A percentile compares a stretch with the other conserved stretches of the same genome.
Evolutionary conservation across 2,113 vertebrate species (phyloP).

Genomic region (Turnix velox): DNA sequence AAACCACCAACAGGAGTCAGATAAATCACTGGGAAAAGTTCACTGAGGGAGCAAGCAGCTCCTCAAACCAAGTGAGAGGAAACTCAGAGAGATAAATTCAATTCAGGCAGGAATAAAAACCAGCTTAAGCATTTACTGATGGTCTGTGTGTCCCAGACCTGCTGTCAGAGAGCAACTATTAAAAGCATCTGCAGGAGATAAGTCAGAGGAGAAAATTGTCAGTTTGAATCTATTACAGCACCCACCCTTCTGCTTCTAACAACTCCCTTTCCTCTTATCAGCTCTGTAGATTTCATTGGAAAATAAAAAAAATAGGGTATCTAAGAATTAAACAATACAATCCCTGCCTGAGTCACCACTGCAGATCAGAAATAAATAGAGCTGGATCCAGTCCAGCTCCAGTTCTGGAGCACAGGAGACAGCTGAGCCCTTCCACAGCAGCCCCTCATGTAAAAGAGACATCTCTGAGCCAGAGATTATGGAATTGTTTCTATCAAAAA

Average conservation of each 20-base stretch:
- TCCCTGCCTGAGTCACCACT: background rate
- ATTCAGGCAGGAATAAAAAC: background rate
- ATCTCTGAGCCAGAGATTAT: slow-evolving; percentile 1
- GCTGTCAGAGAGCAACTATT: background rate
- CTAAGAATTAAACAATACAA: background rate
- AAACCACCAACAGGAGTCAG: background rate
- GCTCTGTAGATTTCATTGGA: background rate
- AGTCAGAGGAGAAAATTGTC: background rate
- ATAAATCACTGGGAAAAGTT: background rate
- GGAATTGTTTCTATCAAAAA: background rate
- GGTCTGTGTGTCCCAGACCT: background rate
- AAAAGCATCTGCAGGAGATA: background rate
- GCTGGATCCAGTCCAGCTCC: background rate
- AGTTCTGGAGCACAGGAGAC: background rate
- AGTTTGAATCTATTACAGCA: background rate
- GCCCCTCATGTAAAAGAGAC: background rate
- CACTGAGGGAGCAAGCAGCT: background rate
- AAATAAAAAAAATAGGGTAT: background rate
- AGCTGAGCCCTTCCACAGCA: background rate
- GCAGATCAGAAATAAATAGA: background rate
- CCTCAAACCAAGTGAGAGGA: background rate
- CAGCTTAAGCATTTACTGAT: background rate
- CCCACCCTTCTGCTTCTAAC: background rate
- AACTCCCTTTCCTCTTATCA: background rate
- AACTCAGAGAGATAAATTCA: background rate